Evolutionary conservation across 2,888 invertebrate species (phyloP).

Genomic region (Allacma fusca): DNA sequence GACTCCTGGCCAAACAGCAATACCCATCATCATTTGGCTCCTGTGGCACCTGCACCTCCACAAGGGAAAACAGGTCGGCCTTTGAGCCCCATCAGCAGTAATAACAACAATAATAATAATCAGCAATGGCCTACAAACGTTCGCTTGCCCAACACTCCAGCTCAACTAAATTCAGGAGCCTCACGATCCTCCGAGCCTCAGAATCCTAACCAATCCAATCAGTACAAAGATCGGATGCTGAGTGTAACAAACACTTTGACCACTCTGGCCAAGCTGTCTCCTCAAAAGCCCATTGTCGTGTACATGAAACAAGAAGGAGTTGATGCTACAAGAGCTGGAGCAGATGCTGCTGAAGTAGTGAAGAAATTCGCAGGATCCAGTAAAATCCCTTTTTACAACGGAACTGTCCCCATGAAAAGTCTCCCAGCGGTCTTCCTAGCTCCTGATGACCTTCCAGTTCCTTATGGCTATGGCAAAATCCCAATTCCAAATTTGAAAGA

Average conservation of each 20-base stretch:
- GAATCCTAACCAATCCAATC: not conserved
- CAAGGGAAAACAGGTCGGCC: too few species aligned
- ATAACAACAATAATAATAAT: conserved; percentile 18
- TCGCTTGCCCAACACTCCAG: too few species aligned
- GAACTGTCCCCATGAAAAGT: conserved; percentile 53
- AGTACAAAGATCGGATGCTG: conserved; percentile 44
- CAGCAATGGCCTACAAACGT: too few species aligned
- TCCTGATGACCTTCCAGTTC: conserved; percentile 58
- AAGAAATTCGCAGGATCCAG: conserved; percentile 61
- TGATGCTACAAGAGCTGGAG: conserved; percentile 53
- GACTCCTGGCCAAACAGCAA: conserved; percentile 61
- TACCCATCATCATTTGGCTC: conserved; percentile 60
- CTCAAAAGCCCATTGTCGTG: conserved; percentile 60
- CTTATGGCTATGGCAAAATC: conserved; percentile 59
- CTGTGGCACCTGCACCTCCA: conserved; percentile 42
- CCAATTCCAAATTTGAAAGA: conserved; percentile 60
- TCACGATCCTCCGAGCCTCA: not conserved
- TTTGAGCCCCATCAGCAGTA: too few species aligned
- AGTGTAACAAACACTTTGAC: conserved; percentile 59
- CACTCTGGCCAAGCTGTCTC: conserved; percentile 59
- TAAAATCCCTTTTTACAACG: conserved; percentile 61
- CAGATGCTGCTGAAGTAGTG: conserved; percentile 60
- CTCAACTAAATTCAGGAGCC: too few species aligned
- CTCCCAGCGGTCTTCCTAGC: conserved; percentile 60
- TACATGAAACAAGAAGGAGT: conserved; percentile 60